phyloP scores from a whole-genome alignment of 2,797 vertebrate genomes.

The Leptatherina wallacei region DNA sequence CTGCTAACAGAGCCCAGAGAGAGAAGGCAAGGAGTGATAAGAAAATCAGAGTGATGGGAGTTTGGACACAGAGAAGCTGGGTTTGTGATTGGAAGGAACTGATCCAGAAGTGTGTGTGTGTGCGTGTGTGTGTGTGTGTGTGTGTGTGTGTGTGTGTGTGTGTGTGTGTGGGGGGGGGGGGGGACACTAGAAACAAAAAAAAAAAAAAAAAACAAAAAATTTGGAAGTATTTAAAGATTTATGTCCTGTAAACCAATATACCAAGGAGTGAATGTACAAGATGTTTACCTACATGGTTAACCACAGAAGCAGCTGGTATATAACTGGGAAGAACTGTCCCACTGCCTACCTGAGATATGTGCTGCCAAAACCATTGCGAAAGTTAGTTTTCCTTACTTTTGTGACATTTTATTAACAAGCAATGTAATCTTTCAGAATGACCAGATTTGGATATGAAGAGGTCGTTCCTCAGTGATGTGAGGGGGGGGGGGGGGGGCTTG shows the following conservation, averaged over 20 bases:
- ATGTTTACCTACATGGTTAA: not conserved
- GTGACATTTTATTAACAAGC: no score
- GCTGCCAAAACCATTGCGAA: not conserved
- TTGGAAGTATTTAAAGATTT: not conserved
- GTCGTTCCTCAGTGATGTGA: no score
- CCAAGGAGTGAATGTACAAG: not conserved
- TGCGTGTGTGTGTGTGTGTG: no score
- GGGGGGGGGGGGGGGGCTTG: not conserved
- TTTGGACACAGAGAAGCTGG: not conserved
- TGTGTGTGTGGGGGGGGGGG: no score
- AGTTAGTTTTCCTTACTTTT: constrained; percentile 41
- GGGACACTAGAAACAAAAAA: no score
- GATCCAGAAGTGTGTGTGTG: not conserved
- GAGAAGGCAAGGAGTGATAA: constrained; percentile 27
- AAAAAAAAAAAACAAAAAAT: not conserved
- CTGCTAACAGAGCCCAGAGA: constrained; percentile 27
- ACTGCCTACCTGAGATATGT: not conserved
- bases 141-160: no score
- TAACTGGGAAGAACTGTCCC: no score
- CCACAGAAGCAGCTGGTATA: not conserved
- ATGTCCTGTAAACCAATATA: not conserved
- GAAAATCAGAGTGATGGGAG: constrained; percentile 7
- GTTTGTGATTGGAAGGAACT: constrained; percentile 3
- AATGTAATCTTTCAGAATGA: no score
- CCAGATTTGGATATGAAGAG: no score